Percentiles rank a stretch among this genome's conserved stretches.
phyloP scores from a whole-genome alignment of 2,113 vertebrate species.

The Actenoides hombroni region DNA sequence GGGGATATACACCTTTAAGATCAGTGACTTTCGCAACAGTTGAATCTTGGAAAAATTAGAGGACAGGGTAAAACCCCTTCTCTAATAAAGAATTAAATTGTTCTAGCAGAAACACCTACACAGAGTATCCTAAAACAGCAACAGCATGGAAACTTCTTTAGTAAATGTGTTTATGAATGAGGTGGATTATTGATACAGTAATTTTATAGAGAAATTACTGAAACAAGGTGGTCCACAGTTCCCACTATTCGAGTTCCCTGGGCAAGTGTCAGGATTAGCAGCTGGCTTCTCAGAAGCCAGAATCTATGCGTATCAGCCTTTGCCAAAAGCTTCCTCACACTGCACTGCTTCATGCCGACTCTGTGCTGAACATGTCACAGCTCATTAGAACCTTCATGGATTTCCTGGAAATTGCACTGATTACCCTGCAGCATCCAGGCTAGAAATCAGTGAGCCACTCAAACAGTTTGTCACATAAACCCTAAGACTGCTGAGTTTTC shows the following conservation, averaged over 20 bases:
- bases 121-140: not conserved
- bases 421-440: conserved; percentile 24
- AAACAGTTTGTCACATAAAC: conserved; percentile 14
- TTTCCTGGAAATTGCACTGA: conserved; percentile 58
- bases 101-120: not conserved
- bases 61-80: not conserved
- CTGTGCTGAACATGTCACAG: not conserved
- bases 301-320: not conserved
- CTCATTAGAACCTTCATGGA: conserved; percentile 53
- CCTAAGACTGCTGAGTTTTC: not conserved
- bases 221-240: not conserved
- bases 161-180: not conserved
- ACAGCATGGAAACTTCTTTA: not conserved
- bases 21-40: not conserved
- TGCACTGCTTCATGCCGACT: conserved; percentile 3
- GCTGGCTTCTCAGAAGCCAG: not conserved
- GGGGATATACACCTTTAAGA: not conserved
- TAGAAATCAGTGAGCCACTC: conserved; percentile 35
- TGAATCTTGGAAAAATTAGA: not conserved
- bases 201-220: not conserved
- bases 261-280: conserved; percentile 7
- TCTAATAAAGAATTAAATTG: not conserved
- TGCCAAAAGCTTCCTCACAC: conserved; percentile 26
- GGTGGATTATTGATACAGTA: not conserved
- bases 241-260: not conserved